A percentile compares a stretch with the other conserved stretches of the same genome.
Evolutionary conservation across 1,140 invertebrate species (phyloP).

Genomic region (Vanessa tameamea): DNA sequence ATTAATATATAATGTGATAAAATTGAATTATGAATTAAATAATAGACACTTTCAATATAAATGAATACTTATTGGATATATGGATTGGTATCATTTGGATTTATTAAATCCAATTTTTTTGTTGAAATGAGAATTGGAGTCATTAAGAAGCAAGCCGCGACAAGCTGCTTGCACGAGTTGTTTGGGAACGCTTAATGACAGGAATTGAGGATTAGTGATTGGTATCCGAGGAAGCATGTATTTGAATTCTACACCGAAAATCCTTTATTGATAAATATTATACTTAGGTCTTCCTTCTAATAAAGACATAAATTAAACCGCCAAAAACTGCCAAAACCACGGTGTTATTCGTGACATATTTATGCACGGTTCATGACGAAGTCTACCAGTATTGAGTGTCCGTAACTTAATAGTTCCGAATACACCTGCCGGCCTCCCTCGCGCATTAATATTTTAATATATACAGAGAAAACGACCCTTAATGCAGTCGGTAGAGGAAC

Average conservation of each 20-base stretch:
- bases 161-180: too few relatives aligned
- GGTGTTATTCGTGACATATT: slow-evolving; percentile 24
- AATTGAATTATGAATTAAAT: too few relatives aligned
- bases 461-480: slow-evolving; percentile 62
- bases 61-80: too few relatives aligned
- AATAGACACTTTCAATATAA: too few relatives aligned
- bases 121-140: too few relatives aligned
- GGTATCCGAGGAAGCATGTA: background rate
- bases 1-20: too few relatives aligned
- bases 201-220: background rate
- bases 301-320: slow-evolving; percentile 6
- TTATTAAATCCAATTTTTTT: too few relatives aligned
- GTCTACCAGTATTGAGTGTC: slow-evolving; percentile 49
- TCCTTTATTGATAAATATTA: slow-evolving; percentile 5
- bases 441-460: slow-evolving; percentile 66
- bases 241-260: background rate
- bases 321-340: slow-evolving; percentile 21
- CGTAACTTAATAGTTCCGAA: slow-evolving; percentile 43
- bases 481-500: slow-evolving; percentile 59
- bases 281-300: background rate
- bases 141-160: too few relatives aligned
- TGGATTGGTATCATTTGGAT: too few relatives aligned
- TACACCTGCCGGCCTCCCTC: slow-evolving; percentile 61
- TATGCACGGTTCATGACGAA: slow-evolving; percentile 24
- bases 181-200: too few relatives aligned